A percentile compares a stretch with the other conserved stretches of the same genome.
Conservation (phyloP, 2,888 invertebrate genomes). For the Diarsia brunnea region DNA sequence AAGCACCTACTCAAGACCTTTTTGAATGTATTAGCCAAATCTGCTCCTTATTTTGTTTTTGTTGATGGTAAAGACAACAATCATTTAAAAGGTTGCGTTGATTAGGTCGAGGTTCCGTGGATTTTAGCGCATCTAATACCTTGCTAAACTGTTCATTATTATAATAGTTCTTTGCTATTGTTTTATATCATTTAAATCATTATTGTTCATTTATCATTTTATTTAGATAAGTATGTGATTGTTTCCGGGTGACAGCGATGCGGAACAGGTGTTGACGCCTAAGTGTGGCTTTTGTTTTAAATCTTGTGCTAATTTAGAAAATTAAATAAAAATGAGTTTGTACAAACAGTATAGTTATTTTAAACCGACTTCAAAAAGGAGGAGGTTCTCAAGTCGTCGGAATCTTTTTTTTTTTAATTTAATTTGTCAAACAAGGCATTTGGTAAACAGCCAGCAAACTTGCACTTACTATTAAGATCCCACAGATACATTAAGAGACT, state of each 20-base stretch:
- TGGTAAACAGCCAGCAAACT: too few species aligned
- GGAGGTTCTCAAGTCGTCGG: too few species aligned
- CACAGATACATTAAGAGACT: too few species aligned
- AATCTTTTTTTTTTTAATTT: too few species aligned
- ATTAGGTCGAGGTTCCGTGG: background rate
- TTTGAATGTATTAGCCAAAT: constrained; percentile 8
- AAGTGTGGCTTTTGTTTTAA: background rate
- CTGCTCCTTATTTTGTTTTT: constrained; percentile 6
- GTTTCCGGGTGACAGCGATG: background rate
- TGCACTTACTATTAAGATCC: too few species aligned
- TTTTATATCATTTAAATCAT: background rate
- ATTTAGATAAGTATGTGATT: background rate
- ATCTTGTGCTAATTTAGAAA: background rate
- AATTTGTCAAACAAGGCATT: background rate
- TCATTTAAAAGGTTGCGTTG: background rate
- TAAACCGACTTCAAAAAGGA: too few species aligned
- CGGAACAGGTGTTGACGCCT: background rate
- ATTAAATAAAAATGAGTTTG: background rate
- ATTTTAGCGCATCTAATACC: constrained; percentile 3
- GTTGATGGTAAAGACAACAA: background rate
- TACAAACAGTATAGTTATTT: background rate
- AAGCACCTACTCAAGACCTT: constrained; percentile 8
- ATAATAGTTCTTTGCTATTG: background rate
- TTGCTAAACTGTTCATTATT: background rate
- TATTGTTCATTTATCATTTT: background rate